Evolutionary conservation across 2,797 vertebrate species (phyloP), one percentile per base, ranked within the genome.

Genomic region (Neosalanx taihuensis): DNA sequence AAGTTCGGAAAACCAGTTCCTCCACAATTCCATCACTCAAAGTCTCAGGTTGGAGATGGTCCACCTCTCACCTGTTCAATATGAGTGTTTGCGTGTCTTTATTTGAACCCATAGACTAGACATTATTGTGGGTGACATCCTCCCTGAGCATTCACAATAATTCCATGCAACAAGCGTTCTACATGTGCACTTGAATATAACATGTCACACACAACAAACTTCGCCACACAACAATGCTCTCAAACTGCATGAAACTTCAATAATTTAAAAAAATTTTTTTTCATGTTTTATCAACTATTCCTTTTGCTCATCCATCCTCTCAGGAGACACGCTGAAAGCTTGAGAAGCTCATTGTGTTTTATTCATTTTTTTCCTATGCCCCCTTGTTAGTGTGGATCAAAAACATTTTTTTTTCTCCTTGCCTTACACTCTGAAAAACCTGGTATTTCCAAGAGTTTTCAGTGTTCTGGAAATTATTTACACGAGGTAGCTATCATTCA

Each of bases 231-330:
- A 26, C 72, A 67, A 67, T 41, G 79, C 70, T 9, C 72, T 75
- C 58, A 67, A 82, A 81, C 78, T 83, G 83, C 81, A 72, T 72
- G 15, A 82, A 81, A 72, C 31, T 75, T 87, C 70, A 88, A 87
- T 88, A 85, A 92, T 91, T 91, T 67, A 91, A 85, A 80, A 86
- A 85, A 53, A 71, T 68, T 80, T 84, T 67, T 65, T 75, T 74
- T 84, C 69, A 78, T 66, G 78, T 90, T 89, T 91, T 88, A 90
- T 92, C 83, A 87, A 69, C 79, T 89, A 91, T 92, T 92, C 89
- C 82, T 86, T 91, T 92, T 91, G 82, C 85, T 81, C 76, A 72
- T 75, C 72, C 76, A 56, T 77, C 84, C 84, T 76, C 76, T 56
- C 58, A 85, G 79, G 85, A 85, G 79, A 72, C 75, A 76, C 68